A percentile compares a stretch with the other conserved stretches of the same genome.
Conservation (phyloP, 2,797 vertebrate species). For the Falco peregrinus region DNA sequence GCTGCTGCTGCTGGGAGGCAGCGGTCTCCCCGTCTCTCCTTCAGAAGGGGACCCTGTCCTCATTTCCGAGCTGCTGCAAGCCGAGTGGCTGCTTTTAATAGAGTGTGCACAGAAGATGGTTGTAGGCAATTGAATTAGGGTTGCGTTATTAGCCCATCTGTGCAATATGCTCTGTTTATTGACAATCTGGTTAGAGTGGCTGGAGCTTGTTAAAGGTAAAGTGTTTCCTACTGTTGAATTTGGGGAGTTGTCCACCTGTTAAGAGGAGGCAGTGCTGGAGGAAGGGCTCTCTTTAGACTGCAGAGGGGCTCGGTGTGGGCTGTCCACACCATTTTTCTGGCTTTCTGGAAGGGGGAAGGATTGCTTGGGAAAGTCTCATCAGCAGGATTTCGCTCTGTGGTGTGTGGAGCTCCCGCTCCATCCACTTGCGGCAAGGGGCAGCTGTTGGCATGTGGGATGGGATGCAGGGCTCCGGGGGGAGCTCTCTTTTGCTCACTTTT, state of each 20-base stretch:
- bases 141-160: slow-evolving; percentile 73
- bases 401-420: accelerated
- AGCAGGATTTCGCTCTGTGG: background rate
- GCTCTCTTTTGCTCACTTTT: background rate
- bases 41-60: slow-evolving; percentile 56
- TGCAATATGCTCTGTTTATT: slow-evolving; percentile 72
- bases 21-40: background rate
- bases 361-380: background rate
- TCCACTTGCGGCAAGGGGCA: background rate
- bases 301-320: background rate
- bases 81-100: slow-evolving; percentile 70
- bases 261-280: background rate
- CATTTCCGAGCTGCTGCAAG: slow-evolving; percentile 50
- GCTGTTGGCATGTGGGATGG: background rate
- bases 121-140: slow-evolving; percentile 74
- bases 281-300: background rate
- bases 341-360: background rate
- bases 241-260: slow-evolving; percentile 24
- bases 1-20: slow-evolving; percentile 15
- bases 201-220: slow-evolving; percentile 67
- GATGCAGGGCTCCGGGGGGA: background rate
- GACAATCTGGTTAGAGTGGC: slow-evolving; percentile 68
- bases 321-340: background rate
- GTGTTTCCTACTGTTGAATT: slow-evolving; percentile 40
- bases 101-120: slow-evolving; percentile 64